Evolutionary conservation across 2,888 invertebrate genomes (phyloP).

Genomic region (Dilophus febrilis): DNA sequence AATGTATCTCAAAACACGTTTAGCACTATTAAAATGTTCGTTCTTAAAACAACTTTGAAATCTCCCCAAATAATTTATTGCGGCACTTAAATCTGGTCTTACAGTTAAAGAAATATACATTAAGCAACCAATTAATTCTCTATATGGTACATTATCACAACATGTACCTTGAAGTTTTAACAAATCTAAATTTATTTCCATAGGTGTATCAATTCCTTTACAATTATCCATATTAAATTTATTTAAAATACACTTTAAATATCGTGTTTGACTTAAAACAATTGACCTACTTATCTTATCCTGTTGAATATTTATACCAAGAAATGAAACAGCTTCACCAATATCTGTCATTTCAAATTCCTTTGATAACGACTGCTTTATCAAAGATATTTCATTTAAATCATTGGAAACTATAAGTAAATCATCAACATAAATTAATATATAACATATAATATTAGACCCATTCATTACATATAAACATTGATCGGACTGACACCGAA

Average conservation of each 20-base stretch:
- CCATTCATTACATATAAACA: constrained; percentile 7
- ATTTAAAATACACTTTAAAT: constrained; percentile 9
- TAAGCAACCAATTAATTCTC: constrained; percentile 12
- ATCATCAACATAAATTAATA: constrained; percentile 9
- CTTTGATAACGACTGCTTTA: neutral
- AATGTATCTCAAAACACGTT: constrained; percentile 9
- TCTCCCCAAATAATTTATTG: constrained; percentile 12
- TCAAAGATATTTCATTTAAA: neutral
- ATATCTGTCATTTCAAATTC: constrained; percentile 10
- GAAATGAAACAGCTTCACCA: constrained; percentile 7
- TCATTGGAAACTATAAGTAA: constrained; percentile 2
- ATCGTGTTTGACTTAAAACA: constrained; percentile 8
- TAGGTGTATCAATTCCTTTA: constrained; percentile 10
- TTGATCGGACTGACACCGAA: constrained; percentile 10
- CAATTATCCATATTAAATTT: constrained; percentile 11
- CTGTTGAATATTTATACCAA: too few relatives aligned
- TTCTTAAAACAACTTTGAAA: constrained; percentile 10
- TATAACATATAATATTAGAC: neutral
- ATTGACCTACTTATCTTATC: constrained; percentile 3
- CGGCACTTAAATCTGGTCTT: constrained; percentile 12
- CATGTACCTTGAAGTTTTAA: neutral
- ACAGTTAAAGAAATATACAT: constrained; percentile 6
- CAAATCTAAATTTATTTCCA: constrained; percentile 10
- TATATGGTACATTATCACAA: constrained; percentile 9
- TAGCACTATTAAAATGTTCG: constrained; percentile 6